Evolutionary conservation across 2,888 invertebrate genomes (phyloP).

Genomic region (Callyntrura sp.): DNA sequence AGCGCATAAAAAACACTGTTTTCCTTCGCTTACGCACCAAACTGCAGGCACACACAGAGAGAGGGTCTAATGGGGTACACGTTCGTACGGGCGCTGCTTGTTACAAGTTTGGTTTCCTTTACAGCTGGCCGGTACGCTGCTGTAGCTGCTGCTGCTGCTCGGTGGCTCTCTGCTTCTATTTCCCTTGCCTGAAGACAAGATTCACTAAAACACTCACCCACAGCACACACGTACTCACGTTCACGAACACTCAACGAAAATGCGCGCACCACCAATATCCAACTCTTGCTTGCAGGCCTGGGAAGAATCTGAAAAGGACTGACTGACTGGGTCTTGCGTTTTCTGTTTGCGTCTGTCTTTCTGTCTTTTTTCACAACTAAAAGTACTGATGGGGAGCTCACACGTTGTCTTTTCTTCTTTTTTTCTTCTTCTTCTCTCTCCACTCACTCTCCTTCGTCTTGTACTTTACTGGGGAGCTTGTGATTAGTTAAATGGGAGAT

Average conservation of each 20-base stretch:
- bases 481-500: background rate
- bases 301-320: slow-evolving; percentile 53
- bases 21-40: slow-evolving; percentile 31
- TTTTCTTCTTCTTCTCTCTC: slow-evolving; percentile 8
- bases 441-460: too few species aligned
- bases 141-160: too few species aligned
- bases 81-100: background rate
- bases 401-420: slow-evolving; percentile 5
- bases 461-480: too few species aligned
- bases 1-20: too few species aligned
- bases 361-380: too few species aligned
- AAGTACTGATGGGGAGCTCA: background rate
- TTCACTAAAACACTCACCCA: slow-evolving; percentile 4
- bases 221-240: background rate
- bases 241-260: too few species aligned
- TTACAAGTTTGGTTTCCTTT: too few species aligned
- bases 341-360: slow-evolving; percentile 25
- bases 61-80: too few species aligned
- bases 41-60: too few species aligned
- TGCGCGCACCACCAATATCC: background rate
- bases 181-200: slow-evolving; percentile 44
- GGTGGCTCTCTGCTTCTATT: too few species aligned
- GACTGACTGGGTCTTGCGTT: slow-evolving; percentile 50
- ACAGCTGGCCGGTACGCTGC: slow-evolving; percentile 26
- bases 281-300: slow-evolving; percentile 45